Base-by-base conservation (phyloP, 92 coral and sea anemone genomes). In the Isaurus tuberculatus region DNA sequence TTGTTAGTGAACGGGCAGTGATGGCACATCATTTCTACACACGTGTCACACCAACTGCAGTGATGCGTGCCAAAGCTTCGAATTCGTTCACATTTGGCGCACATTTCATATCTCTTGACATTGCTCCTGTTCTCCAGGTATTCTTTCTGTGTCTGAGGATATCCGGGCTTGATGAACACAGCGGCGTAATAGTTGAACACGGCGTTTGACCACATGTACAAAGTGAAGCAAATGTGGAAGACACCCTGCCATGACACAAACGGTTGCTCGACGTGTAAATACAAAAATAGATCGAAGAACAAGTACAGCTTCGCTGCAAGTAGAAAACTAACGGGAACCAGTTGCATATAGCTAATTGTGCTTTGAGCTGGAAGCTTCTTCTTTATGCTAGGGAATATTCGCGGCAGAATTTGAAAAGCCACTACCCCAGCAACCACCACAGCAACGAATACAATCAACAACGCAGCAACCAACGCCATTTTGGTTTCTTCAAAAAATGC, bases 1-100 rank as follows among this genome's bases (percentile, higher is more conserved):
- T 97, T 97, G 87, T 97, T 97, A 4, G 99, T 97, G 88, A 97
- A 97, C 16, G 99, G 99, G 33, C 99, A 97, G 64, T 97, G 99
- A 40, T 97, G 99, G 68, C 99, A 97, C 99, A 97, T 97, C 99
- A 97, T 92, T 72, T 90, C 87, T 0, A 97, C 98, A 73, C 99
- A 97, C 2, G 88, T 90, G 32, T 91, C 75, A 44, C 99, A 97
- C 94, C 98, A 94, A 79, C 92, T 88, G 73, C 99, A 97, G 83
- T 97, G 99, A 42, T 97, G 99, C 7, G 99, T 94, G 3, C 98
- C 99, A 61, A 85, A 86, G 83, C 85, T 85, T 53, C 98, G 92
- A 30, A 97, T 85, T 26, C 96, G 86, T 32, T 71, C 83, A 58
- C 99, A 97, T 85, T 92, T 92, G 27, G 85, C 46, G 27, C 99